Base-by-base conservation (phyloP, 2,888 invertebrate genomes). In the Chromoteleia sp. region DNA sequence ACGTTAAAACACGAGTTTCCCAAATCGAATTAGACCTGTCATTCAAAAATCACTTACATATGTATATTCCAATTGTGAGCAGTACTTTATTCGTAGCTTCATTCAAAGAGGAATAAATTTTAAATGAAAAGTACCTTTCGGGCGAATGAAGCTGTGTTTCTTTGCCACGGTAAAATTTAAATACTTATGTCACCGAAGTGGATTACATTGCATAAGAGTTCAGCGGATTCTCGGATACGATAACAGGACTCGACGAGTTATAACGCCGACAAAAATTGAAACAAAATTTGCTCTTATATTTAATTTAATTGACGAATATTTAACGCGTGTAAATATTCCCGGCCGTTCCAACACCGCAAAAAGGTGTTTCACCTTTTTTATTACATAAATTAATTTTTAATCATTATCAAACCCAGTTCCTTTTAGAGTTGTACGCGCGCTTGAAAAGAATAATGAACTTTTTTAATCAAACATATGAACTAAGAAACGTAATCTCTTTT, bases 161-260 rank as follows among this genome's bases (percentile, higher is more conserved):
- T 48, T 65, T 36, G 8, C 36, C 50, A 14, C 48, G 10, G 19
- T 33, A 43, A 65, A 50, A 65, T 50, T 65, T 65, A 50, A 65
- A 65, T 50, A 50, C 65, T 50, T 39, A 61, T 12, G 45, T 45
- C 33, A 21, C 45, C 25, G 61, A 65, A 65, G 50, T 48, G 50
- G 65, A 65, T 65, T 65, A 65, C 36, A 50, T 65, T 48, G 50
- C 33, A 50, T 65, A 36, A 50, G 65, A 50, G 21, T 65, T 63
- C 48, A 63, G 12, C 33, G 48, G 12, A 45, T 50, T 48, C 39
- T 50, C 50, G 36, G 30, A 29, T n/a, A 30, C n/a, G 12, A n/a
- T 14, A 30, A 17, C 30, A 15, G 14, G 10, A 17, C 45, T 10
- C 45, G n/a, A 30, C 15, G 43, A 41, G n/a, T 4, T 12, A 2